Percentiles rank a stretch among this genome's conserved stretches.
Evolutionary conservation across 2,113 vertebrate genomes (phyloP).

Genomic region (Pelvicachromis taeniatus): DNA sequence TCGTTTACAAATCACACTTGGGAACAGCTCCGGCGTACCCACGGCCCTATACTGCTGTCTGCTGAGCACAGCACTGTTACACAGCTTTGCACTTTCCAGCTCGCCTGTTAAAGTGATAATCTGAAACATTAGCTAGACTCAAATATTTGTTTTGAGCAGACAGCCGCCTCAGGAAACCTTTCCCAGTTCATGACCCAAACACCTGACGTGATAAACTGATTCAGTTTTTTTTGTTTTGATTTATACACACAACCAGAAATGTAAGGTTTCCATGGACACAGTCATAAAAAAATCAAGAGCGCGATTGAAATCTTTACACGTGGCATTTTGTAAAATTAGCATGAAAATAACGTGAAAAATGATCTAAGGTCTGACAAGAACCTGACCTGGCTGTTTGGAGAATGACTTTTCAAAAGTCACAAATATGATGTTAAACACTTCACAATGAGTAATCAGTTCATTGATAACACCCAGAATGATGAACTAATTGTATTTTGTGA

Average conservation of each 20-base stretch:
- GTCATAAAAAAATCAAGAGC: background rate
- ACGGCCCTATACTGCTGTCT: background rate
- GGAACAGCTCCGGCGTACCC: background rate
- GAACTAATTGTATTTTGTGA: background rate
- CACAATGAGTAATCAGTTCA: accelerated
- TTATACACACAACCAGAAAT: background rate
- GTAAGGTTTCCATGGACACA: background rate
- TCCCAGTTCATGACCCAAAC: background rate
- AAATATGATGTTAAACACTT: background rate
- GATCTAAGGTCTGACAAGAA: background rate
- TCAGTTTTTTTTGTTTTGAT: background rate
- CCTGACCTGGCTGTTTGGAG: accelerated
- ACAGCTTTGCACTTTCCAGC: background rate
- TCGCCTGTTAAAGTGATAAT: background rate
- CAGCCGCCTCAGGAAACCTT: background rate
- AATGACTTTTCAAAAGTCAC: background rate
- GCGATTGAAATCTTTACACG: background rate
- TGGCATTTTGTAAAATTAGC: background rate
- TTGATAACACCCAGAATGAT: accelerated
- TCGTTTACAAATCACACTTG: constrained; percentile 29
- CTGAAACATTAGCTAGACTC: background rate
- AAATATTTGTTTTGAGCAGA: background rate
- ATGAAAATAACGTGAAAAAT: background rate
- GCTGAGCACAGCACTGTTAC: background rate
- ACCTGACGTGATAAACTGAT: background rate